A percentile compares a stretch with the other conserved stretches of the same genome.
phyloP scores from a whole-genome alignment of 64 coral and sea anemone genomes.

The Stichodactyla mertensii region DNA sequence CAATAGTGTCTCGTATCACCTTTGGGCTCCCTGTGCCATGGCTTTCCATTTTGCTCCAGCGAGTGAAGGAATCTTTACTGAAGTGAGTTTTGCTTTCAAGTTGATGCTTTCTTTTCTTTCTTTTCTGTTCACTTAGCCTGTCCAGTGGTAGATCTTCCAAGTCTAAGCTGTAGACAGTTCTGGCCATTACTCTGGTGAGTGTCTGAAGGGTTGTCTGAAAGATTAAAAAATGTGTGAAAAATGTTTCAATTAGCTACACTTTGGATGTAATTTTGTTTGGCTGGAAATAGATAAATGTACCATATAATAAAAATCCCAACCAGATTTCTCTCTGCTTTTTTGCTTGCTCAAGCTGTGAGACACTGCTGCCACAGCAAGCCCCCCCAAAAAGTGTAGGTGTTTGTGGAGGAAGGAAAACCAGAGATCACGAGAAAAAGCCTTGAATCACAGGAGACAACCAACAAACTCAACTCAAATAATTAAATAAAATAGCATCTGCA shows the following conservation, averaged over 20 bases:
- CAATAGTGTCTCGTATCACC: background rate
- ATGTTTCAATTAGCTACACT: too few species aligned
- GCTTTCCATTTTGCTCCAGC: slow-evolving; percentile 76
- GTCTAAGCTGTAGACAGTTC: slow-evolving; percentile 73
- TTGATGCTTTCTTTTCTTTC: slow-evolving; percentile 58
- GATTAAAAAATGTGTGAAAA: background rate
- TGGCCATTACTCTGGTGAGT: slow-evolving; percentile 81
- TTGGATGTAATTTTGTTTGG: too few species aligned
- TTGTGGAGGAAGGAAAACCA: too few species aligned
- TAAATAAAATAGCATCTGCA: too few species aligned
- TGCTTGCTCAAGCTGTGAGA: too few species aligned
- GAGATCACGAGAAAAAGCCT: too few species aligned
- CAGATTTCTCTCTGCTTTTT: too few species aligned
- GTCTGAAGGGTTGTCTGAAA: slow-evolving; percentile 86
- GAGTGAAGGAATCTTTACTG: slow-evolving; percentile 58
- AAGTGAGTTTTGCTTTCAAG: slow-evolving; percentile 35
- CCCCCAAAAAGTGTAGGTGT: too few species aligned
- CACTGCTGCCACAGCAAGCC: too few species aligned
- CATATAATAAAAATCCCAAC: too few species aligned
- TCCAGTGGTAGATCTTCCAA: slow-evolving; percentile 85
- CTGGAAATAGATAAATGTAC: too few species aligned
- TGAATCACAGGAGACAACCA: too few species aligned
- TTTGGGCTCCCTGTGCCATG: slow-evolving; percentile 37
- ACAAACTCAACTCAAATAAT: background rate
- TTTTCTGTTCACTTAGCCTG: slow-evolving; percentile 90